Evolutionary conservation across 2,797 vertebrate genomes (phyloP).

Genomic region (Emys orbicularis): DNA sequence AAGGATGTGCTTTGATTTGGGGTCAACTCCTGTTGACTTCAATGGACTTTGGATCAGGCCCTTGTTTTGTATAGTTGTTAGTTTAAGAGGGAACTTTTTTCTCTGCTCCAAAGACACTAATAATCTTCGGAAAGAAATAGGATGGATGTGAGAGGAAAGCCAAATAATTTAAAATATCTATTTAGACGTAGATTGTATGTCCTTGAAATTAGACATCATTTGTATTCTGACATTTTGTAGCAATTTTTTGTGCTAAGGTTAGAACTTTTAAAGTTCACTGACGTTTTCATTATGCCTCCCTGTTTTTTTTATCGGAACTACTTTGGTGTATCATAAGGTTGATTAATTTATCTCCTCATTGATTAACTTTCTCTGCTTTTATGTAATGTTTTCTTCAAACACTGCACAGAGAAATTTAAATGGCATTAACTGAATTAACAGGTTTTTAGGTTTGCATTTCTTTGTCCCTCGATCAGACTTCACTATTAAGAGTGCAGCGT

Average conservation of each 20-base stretch:
- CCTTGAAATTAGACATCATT: background rate
- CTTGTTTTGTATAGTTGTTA: background rate
- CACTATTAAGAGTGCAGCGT: background rate
- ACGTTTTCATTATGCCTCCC: constrained; percentile 30
- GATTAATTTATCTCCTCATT: constrained; percentile 63
- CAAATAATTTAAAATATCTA: background rate
- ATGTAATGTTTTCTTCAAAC: background rate
- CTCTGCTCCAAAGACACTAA: background rate
- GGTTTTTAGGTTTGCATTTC: background rate
- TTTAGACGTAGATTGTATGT: background rate
- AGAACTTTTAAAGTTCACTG: background rate
- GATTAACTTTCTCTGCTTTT: constrained; percentile 17
- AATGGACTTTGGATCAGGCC: background rate
- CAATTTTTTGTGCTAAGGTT: background rate
- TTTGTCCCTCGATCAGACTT: background rate
- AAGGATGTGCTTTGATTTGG: background rate
- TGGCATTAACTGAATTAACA: constrained; percentile 61
- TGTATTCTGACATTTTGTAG: background rate
- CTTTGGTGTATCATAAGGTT: constrained; percentile 30
- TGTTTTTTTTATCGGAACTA: constrained; percentile 25
- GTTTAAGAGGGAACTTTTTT: background rate
- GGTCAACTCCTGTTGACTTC: background rate
- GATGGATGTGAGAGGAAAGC: background rate
- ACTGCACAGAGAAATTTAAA: constrained; percentile 51
- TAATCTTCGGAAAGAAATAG: background rate